These are phyloP conservation scores for Parotia lawesii DNA, from an alignment of 2,113 vertebrate genomes.

Conservation along the genomic window DNA sequence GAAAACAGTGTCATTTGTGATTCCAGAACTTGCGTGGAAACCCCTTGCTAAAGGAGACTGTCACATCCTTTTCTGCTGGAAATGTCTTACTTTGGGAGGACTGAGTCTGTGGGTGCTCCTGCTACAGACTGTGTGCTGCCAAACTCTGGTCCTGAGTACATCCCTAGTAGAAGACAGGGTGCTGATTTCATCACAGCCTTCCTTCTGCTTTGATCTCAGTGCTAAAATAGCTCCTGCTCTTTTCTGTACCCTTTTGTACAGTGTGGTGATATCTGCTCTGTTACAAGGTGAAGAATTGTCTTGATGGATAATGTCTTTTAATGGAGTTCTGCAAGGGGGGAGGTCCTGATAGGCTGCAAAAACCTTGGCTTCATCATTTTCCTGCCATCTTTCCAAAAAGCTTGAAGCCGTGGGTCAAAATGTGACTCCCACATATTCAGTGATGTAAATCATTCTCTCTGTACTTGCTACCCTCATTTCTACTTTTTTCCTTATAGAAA, in stretches of 20 bases:
- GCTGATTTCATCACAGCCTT: not conserved
- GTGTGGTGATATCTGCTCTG: not conserved
- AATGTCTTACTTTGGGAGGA: not conserved
- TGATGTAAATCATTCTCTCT: not conserved
- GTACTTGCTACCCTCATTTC: not conserved
- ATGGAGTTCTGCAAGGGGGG: not conserved
- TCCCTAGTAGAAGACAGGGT: not conserved
- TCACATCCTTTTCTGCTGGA: not conserved
- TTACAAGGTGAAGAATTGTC: not conserved
- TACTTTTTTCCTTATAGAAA: not conserved
- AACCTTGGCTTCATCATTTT: not conserved
- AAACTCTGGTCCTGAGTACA: not conserved
- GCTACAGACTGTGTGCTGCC: not conserved
- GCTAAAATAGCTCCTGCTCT: not conserved
- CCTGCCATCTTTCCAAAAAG: not conserved
- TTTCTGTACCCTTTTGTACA: not conserved
- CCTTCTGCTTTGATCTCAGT: not conserved
- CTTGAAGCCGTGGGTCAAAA: not conserved
- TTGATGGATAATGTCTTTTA: not conserved
- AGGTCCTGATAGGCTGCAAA: not conserved
- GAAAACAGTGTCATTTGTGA: not conserved
- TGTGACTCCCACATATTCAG: not conserved
- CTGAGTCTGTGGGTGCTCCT: not conserved
- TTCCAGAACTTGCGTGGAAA: not conserved
- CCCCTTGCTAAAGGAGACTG: not conserved